A percentile compares a stretch with the other conserved stretches of the same genome.
These are phyloP conservation scores for Macropodus opercularis DNA, from an alignment of 2,797 vertebrate species.

Conservation along the genomic window DNA sequence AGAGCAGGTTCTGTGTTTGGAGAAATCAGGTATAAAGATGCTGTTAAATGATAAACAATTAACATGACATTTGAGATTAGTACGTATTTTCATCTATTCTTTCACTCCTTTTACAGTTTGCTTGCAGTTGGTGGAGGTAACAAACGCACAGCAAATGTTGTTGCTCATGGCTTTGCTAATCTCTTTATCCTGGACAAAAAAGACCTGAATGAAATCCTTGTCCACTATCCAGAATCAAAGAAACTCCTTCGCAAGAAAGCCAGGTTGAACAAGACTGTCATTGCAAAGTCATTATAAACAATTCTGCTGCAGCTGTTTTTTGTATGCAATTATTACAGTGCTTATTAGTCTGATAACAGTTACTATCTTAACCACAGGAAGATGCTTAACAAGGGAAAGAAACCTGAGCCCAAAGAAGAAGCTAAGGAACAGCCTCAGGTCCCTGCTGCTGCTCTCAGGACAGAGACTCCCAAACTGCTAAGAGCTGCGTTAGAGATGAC, in stretches of 20 bases:
- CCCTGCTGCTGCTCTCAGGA: constrained; percentile 78
- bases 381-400: constrained; percentile 89
- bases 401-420: constrained; percentile 82
- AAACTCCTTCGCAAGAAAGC: constrained; percentile 95
- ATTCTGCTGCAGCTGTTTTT: no score
- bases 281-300: no score
- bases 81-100: neutral
- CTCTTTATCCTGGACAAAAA: constrained; percentile 98
- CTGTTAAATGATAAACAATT: neutral
- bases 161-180: constrained; percentile 95
- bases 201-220: constrained; percentile 94
- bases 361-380: constrained; percentile 78
- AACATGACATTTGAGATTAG: no score
- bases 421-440: constrained; percentile 59
- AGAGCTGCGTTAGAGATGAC: constrained; percentile 86
- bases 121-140: constrained; percentile 93
- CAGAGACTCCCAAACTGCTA: constrained; percentile 90
- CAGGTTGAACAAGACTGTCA: constrained; percentile 77
- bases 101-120: constrained; percentile 81
- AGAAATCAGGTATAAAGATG: constrained; percentile 85
- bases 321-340: neutral
- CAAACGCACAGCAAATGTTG: constrained; percentile 93
- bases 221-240: constrained; percentile 97
- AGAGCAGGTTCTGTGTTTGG: constrained; percentile 95
- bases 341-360: neutral